Percentiles rank a stretch among this genome's conserved stretches.
Evolutionary conservation across 2,113 vertebrate species (phyloP).

Genomic region (Alces alces): DNA sequence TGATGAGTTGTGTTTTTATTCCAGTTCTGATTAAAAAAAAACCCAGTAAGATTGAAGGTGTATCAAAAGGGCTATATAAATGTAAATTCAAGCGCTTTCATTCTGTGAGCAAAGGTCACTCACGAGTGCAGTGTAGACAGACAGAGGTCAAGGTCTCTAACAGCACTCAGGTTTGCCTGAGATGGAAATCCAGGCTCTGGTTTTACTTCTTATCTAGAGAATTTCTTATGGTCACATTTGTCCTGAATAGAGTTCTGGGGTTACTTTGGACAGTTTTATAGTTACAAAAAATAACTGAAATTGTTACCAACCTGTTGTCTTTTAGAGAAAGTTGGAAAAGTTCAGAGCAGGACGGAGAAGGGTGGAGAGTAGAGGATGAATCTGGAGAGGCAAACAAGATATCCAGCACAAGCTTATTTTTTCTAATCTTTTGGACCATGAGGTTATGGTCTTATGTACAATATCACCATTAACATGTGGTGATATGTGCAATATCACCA

Average conservation of each 20-base stretch:
- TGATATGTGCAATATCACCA: neutral
- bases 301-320: neutral
- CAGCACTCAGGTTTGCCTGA: neutral
- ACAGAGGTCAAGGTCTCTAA: neutral
- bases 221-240: neutral
- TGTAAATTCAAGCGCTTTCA: neutral
- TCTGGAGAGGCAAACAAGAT: neutral
- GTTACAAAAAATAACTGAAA: neutral
- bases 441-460: neutral
- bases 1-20: constrained; percentile 16
- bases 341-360: neutral
- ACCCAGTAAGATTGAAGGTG: neutral
- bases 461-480: neutral
- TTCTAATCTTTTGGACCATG: neutral
- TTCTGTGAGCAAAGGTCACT: neutral
- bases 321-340: constrained; percentile 3
- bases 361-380: neutral
- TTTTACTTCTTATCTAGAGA: neutral
- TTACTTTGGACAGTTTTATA: neutral
- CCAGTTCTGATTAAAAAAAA: neutral
- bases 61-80: neutral
- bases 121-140: neutral
- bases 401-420: neutral
- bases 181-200: neutral
- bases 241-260: neutral